These are phyloP conservation scores for Troides aeacus DNA, from an alignment of 2,888 invertebrate genomes.

Conservation along the genomic window DNA sequence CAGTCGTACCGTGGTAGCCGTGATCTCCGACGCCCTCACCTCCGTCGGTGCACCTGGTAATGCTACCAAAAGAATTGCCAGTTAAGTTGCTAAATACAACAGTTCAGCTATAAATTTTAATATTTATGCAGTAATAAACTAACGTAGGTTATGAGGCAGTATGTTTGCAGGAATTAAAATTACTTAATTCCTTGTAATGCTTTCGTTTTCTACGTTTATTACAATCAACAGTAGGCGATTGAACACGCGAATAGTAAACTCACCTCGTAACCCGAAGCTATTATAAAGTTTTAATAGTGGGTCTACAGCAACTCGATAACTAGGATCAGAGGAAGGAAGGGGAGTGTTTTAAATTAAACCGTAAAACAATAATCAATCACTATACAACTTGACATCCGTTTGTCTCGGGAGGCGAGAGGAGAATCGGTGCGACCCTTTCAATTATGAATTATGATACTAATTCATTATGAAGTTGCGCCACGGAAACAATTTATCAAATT, in stretches of 20 bases:
- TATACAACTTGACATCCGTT: conserved; percentile 72
- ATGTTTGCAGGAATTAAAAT: neutral
- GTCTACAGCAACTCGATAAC: conserved; percentile 40
- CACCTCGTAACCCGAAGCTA: conserved; percentile 19
- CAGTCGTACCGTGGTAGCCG: conserved; percentile 94
- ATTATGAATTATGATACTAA: conserved; percentile 78
- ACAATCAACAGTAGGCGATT: conserved; percentile 10
- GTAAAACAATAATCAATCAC: conserved; percentile 78
- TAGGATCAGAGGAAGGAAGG: conserved; percentile 35
- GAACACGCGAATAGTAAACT: conserved; percentile 25
- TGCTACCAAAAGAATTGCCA: conserved; percentile 77
- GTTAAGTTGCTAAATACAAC: no score
- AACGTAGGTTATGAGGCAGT: no score
- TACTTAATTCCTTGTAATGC: neutral
- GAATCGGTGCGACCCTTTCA: conserved; percentile 72
- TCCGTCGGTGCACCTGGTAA: conserved; percentile 94
- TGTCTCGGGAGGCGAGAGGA: conserved; percentile 60
- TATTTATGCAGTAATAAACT: no score
- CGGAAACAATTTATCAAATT: conserved; percentile 74
- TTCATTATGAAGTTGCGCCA: conserved; percentile 73
- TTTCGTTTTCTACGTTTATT: neutral
- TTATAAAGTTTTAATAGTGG: conserved; percentile 38
- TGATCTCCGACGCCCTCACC: conserved; percentile 94
- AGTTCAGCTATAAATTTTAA: no score
- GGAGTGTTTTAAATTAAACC: conserved; percentile 43